Evolutionary conservation across 2,797 vertebrate genomes (phyloP).

Genomic region (Petrocephalus sullivani): DNA sequence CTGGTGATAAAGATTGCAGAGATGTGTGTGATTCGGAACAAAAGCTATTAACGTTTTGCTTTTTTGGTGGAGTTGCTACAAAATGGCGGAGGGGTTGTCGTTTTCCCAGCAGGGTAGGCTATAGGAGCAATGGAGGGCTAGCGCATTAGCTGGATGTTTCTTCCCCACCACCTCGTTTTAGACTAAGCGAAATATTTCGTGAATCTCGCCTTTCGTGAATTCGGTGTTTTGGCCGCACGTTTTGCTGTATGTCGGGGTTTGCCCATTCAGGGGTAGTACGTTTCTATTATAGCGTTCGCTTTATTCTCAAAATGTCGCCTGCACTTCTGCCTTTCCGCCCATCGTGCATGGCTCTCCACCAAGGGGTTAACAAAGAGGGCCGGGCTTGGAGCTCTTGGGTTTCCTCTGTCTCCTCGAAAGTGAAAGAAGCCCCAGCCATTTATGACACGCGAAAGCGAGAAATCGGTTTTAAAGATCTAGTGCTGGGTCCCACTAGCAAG

Average conservation of each 20-base stretch:
- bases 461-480: background rate
- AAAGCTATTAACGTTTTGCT: background rate
- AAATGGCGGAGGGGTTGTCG: slow-evolving; percentile 58
- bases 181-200: background rate
- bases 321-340: background rate
- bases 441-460: slow-evolving; percentile 18
- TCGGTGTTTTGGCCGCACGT: background rate
- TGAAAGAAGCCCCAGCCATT: slow-evolving; percentile 9
- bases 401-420: background rate
- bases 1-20: slow-evolving; percentile 69
- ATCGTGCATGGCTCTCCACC: slow-evolving; percentile 20
- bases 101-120: slow-evolving; percentile 41
- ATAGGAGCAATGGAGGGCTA: slow-evolving; percentile 33
- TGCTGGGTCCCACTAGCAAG: background rate
- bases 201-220: background rate
- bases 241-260: background rate
- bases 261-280: background rate
- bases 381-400: slow-evolving; percentile 31
- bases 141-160: background rate
- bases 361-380: slow-evolving; percentile 55
- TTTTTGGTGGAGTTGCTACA: slow-evolving; percentile 39
- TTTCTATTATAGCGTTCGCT: background rate
- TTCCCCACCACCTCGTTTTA: slow-evolving; percentile 3
- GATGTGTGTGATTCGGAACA: slow-evolving; percentile 16
- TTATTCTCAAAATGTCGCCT: slow-evolving; percentile 20